A percentile compares a stretch with the other conserved stretches of the same genome.
phyloP scores from a whole-genome alignment of 2,797 vertebrate species.

The Anolis apletophallus region DNA sequence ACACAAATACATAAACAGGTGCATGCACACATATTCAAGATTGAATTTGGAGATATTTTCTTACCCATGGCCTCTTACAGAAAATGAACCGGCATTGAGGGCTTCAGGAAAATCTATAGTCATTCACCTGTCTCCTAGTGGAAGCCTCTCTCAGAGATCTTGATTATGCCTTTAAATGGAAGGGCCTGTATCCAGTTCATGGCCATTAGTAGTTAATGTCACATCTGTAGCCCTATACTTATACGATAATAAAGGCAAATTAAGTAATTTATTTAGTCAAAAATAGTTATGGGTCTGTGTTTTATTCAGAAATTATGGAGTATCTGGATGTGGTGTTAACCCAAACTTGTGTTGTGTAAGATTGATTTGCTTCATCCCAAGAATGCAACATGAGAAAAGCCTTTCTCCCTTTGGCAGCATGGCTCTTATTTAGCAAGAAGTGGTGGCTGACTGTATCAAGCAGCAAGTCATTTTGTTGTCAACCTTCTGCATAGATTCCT shows the following conservation, averaged over 20 bases:
- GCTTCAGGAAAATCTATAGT: not conserved
- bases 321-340: constrained; percentile 40
- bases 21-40: not conserved
- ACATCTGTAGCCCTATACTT: constrained; percentile 6
- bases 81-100: not conserved
- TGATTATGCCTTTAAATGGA: not conserved
- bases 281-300: constrained; percentile 42
- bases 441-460: constrained; percentile 14
- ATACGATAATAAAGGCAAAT: constrained; percentile 43
- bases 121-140: not conserved
- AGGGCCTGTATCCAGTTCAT: not conserved
- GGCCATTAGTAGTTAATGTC: not conserved
- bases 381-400: constrained; percentile 25
- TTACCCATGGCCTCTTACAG: not conserved
- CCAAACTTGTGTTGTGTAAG: constrained; percentile 31
- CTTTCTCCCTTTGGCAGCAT: constrained; percentile 28
- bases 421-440: constrained; percentile 44
- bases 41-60: not conserved
- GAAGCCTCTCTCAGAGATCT: not conserved
- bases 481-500: constrained; percentile 21
- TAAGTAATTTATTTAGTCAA: constrained; percentile 19
- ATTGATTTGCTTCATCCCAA: constrained; percentile 35
- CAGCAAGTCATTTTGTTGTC: not conserved
- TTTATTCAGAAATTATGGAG: constrained; percentile 61
- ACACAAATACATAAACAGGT: not conserved